Base-by-base conservation (phyloP, 2,113 vertebrate genomes). In the Caranx melampygus region DNA sequence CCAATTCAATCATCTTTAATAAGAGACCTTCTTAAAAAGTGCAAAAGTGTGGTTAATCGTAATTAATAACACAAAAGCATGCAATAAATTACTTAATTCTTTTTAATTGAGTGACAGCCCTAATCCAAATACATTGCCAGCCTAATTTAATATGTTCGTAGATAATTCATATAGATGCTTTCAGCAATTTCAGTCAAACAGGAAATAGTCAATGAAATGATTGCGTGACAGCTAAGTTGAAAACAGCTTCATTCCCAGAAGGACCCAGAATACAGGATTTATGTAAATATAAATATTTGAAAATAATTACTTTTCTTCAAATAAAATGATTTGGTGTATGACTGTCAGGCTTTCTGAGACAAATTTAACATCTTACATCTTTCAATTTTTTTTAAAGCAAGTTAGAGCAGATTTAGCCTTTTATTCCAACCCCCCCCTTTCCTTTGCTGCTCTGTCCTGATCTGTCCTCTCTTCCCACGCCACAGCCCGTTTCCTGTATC, bases 401-500 rank as follows among this genome's bases (percentile, higher is more conserved):
- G 2, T 35, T 72, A 20, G 8, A 37, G 7, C 16, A 72, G 2
- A 40, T 77, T 57, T 51, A 40, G 61, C 45, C n/a, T 79, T 66
- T 72, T 60, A 58, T 57, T 44, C 15, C 20, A n/a, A 44, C 31
- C 14, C 42, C 62, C 16, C 72, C 20, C 68, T 54, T 59, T 51
- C 20, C 31, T 85, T 83, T 76, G 26, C 11, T 65, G 52, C 33
- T 37, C 26, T 78, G 52, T 71, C 80, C 72, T 85, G 54, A 83
- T 58, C 58, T 70, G 59, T 87, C 62, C 66, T 72, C 55, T 31
- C 14, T 71, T 71, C 75, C 55, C 73, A 78, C 34, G 35, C 68
- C 67, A 14, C 65, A 52, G 47, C 73, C 60, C 5, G 14, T 68
- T 82, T 89, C 80, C 83, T 91, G 74, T 71, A 77, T 77, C 74